phyloP scores from a whole-genome alignment of 1,140 invertebrate genomes.

The Leptonema lineaticorne region DNA sequence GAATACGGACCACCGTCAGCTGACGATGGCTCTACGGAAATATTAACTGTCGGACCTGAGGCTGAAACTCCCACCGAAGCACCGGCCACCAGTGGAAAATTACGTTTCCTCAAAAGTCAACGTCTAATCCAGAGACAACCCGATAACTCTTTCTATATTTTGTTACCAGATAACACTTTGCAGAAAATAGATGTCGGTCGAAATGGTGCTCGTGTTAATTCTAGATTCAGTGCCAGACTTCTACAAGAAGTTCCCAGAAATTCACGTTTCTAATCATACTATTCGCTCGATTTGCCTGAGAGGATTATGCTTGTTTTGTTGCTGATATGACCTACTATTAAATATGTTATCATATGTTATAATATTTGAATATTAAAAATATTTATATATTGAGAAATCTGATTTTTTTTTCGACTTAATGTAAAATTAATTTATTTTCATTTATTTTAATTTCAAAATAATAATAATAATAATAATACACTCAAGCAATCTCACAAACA shows the following conservation, averaged over 20 bases:
- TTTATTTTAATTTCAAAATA: too few relatives aligned
- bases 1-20: slow-evolving; percentile 44
- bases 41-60: background rate
- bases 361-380: too few relatives aligned
- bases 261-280: slow-evolving; percentile 24
- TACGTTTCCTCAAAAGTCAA: slow-evolving; percentile 23
- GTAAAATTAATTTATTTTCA: too few relatives aligned
- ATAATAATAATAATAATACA: too few relatives aligned
- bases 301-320: too few relatives aligned
- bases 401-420: too few relatives aligned
- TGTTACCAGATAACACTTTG: slow-evolving; percentile 27
- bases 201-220: slow-evolving; percentile 1
- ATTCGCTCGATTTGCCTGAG: too few relatives aligned
- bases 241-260: slow-evolving; percentile 19
- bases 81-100: slow-evolving; percentile 12
- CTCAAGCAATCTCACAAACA: too few relatives aligned
- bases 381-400: too few relatives aligned
- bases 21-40: slow-evolving; percentile 5
- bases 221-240: slow-evolving; percentile 18
- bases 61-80: slow-evolving; percentile 2
- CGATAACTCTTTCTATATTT: slow-evolving; percentile 20
- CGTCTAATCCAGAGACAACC: background rate
- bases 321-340: too few relatives aligned
- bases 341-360: too few relatives aligned
- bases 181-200: slow-evolving; percentile 22